These are phyloP conservation scores for Pangasius larnaudii DNA, from an alignment of 2,797 vertebrate species.

Conservation along the genomic window DNA sequence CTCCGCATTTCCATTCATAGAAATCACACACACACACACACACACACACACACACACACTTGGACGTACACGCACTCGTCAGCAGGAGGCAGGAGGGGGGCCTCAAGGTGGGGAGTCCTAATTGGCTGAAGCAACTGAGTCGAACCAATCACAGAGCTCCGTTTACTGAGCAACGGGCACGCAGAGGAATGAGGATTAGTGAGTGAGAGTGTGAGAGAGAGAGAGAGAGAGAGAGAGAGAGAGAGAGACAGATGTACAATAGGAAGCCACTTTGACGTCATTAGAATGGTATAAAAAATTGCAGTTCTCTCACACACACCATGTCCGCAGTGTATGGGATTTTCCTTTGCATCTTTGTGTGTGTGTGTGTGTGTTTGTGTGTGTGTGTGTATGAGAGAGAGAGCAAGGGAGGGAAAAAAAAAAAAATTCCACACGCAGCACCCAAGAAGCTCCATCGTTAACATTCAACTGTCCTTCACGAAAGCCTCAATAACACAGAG, in stretches of 20 bases:
- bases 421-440: not conserved
- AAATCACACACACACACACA: conserved; percentile 58
- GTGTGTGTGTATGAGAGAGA: not conserved
- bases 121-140: conserved; percentile 67
- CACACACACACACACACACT: conserved; percentile 22
- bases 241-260: conserved; percentile 18
- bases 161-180: conserved; percentile 66
- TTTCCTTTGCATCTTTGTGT: not conserved
- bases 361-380: conserved; percentile 26
- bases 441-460: not conserved
- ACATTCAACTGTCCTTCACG: not conserved
- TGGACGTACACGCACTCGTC: conserved; percentile 47
- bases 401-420: too few relatives aligned
- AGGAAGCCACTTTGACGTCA: conserved; percentile 57
- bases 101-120: conserved; percentile 59
- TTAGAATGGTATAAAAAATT: not conserved
- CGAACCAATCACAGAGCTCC: conserved; percentile 66
- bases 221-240: not conserved
- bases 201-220: not conserved
- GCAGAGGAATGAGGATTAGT: conserved; percentile 68
- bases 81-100: conserved; percentile 63
- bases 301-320: not conserved
- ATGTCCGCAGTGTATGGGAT: not conserved
- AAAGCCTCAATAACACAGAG: conserved; percentile 5
- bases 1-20: conserved; percentile 78